phyloP scores from a whole-genome alignment of 1,140 invertebrate genomes.

The Heliconius melpomene region DNA sequence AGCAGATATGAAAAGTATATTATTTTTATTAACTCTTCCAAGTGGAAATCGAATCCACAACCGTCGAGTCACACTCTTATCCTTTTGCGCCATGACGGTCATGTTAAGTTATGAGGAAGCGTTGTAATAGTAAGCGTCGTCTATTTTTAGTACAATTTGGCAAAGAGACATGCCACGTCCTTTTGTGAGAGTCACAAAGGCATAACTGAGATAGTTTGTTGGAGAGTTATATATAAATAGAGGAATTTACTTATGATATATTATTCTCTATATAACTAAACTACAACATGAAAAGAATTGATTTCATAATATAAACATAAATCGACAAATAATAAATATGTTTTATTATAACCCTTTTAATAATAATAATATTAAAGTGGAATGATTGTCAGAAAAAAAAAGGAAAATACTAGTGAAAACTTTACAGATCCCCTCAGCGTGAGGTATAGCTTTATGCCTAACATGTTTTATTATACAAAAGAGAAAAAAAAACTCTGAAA shows the following conservation, averaged over 20 bases:
- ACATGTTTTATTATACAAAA: background rate
- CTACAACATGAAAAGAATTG: too few species aligned
- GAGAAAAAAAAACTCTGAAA: background rate
- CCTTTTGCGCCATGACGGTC: too few species aligned
- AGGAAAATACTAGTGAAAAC: background rate
- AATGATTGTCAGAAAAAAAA: background rate
- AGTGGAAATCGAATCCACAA: too few species aligned
- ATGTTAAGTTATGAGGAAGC: conserved; percentile 5
- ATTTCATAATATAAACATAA: too few species aligned
- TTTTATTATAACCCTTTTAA: too few species aligned
- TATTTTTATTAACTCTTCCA: too few species aligned
- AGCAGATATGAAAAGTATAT: too few species aligned
- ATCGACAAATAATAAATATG: too few species aligned
- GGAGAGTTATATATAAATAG: conserved; percentile 13
- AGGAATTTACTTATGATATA: conserved; percentile 11
- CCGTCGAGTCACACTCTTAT: too few species aligned
- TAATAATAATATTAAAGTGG: too few species aligned
- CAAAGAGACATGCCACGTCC: conserved; percentile 25
- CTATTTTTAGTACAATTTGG: conserved; percentile 21
- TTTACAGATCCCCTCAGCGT: background rate
- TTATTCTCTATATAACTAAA: background rate
- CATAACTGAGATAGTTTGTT: conserved; percentile 37
- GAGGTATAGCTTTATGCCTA: background rate
- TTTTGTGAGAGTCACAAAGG: conserved; percentile 42
- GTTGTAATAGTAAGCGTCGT: background rate